Conservation (phyloP, 2,888 invertebrate species). For the Podabrus alpinus region DNA sequence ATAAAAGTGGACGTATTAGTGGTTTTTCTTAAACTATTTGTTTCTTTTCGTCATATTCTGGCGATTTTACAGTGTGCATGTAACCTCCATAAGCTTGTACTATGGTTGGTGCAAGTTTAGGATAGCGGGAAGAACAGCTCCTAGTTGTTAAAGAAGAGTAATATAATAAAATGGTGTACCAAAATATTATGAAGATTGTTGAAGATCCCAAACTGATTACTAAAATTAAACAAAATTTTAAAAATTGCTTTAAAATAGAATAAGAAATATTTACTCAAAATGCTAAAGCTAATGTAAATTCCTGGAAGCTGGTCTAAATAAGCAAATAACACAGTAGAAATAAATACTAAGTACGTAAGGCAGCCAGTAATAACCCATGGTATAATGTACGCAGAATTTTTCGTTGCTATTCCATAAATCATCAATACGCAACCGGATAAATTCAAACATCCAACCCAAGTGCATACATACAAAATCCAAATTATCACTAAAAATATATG, state of each 20-base stretch:
- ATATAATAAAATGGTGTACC: constrained; percentile 40
- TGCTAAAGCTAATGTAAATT: constrained; percentile 35
- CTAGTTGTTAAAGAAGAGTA: constrained; percentile 34
- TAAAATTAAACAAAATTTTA: constrained; percentile 19
- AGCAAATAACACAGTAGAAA: constrained; percentile 34
- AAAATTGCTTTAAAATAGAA: not conserved
- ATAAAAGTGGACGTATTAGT: not conserved
- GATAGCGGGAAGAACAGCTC: constrained; percentile 31
- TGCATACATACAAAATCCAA: constrained; percentile 39
- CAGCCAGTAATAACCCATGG: constrained; percentile 43
- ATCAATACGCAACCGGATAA: constrained; percentile 38
- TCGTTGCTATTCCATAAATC: constrained; percentile 41
- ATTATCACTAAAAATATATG: constrained; percentile 36
- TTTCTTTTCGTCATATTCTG: constrained; percentile 17
- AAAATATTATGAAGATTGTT: constrained; percentile 36
- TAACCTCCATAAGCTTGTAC: constrained; percentile 44
- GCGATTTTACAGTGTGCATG: constrained; percentile 38
- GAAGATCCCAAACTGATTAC: constrained; percentile 35
- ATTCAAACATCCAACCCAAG: constrained; percentile 42
- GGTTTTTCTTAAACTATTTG: constrained; percentile 18
- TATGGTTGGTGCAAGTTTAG: constrained; percentile 33
- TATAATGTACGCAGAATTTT: constrained; percentile 38
- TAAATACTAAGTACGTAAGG: constrained; percentile 34
- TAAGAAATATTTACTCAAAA: constrained; percentile 22
- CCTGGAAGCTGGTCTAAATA: constrained; percentile 38